Evolutionary conservation across 2,888 invertebrate genomes (phyloP), one percentile per base, ranked within the genome.

Genomic region (Sminthurides aquaticus): DNA sequence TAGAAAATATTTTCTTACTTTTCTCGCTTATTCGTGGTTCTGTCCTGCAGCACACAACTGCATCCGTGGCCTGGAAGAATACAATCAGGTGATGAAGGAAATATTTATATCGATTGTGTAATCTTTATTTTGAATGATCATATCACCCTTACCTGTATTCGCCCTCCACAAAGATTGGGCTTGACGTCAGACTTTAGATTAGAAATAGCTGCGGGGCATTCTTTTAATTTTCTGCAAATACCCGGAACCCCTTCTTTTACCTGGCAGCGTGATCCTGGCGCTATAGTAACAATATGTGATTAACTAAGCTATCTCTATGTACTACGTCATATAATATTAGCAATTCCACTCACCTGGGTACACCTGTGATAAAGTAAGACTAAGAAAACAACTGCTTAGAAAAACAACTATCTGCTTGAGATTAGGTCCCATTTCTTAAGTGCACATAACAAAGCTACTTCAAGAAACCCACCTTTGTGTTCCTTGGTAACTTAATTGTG

Each of bases 11-110:
- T 55, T 58, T 28, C 65, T 66, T 49, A 67, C 64, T 67, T 43
- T 48, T 49, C n/a, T 25, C 57, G 28, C 69, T 69, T 15, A 69
- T 67, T 57, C 69, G 62, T 15, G 22, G 25, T 24, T 15, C 18
- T 8, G 15, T 55, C 3, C 64, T 67, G 22, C 69, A 69, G 60
- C 69, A 69, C 2, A 69, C 62, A 11, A 60, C 43, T 27, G 57
- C 57, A 5, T 26, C 48, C 5, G 49, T 49, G 52, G 56, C 62
- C 63, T 59, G 26, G 15, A 25, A 52, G 24, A n/a, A n/a, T n/a
- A n/a, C n/a, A n/a, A n/a, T n/a, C n/a, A n/a, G n/a, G n/a, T n/a
- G n/a, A n/a, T n/a, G n/a, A n/a, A n/a, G n/a, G n/a, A n/a, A n/a
- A n/a, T n/a, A n/a, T n/a, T n/a, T n/a, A n/a, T n/a, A n/a, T n/a